phyloP scores from a whole-genome alignment of 2,888 invertebrate species.

The Chymomyza procnemis region DNA sequence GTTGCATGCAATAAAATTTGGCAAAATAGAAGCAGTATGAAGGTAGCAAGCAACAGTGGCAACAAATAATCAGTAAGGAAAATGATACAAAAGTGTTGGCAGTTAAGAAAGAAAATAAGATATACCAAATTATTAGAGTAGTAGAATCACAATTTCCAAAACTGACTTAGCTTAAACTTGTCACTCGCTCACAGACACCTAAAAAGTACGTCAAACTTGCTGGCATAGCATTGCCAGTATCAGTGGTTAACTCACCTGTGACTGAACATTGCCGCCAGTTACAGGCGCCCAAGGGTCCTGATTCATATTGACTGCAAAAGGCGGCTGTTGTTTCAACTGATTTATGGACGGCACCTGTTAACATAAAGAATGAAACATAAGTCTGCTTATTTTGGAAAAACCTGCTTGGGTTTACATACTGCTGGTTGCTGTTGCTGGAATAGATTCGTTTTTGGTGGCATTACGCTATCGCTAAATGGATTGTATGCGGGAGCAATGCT shows the following conservation, averaged over 20 bases:
- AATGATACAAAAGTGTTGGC: conserved; percentile 33
- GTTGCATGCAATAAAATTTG: conserved; percentile 56
- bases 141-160: conserved; percentile 25
- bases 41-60: conserved; percentile 53
- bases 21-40: neutral
- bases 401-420: conserved; percentile 56
- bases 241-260: conserved; percentile 71
- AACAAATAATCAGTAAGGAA: conserved; percentile 11
- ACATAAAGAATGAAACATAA: neutral
- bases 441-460: conserved; percentile 80
- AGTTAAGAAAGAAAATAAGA: conserved; percentile 27
- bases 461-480: conserved; percentile 78
- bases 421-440: conserved; percentile 81
- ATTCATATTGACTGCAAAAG: conserved; percentile 78
- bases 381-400: neutral
- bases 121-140: conserved; percentile 32
- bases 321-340: conserved; percentile 79
- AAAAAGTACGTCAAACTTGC: conserved; percentile 9
- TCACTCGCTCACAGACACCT: neutral
- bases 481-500: conserved; percentile 75
- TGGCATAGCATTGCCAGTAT: neutral
- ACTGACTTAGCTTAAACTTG: neutral
- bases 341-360: conserved; percentile 79
- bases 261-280: conserved; percentile 62
- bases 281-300: conserved; percentile 79